A percentile compares a stretch with the other conserved stretches of the same genome.
phyloP scores from a whole-genome alignment of 2,888 invertebrate genomes.

The Trachelus tabidus region DNA sequence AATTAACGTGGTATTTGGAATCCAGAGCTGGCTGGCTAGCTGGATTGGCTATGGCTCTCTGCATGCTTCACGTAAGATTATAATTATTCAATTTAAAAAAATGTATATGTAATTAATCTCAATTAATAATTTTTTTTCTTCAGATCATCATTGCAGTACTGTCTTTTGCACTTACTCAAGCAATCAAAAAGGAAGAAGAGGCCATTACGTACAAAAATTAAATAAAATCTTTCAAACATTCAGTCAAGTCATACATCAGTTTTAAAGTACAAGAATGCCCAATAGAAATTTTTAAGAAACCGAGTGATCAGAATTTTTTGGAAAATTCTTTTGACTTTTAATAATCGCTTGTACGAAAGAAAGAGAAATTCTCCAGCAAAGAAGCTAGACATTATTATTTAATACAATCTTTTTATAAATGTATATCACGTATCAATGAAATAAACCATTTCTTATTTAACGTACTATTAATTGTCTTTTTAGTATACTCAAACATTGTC shows the following conservation, averaged over 20 bases:
- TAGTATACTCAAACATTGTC: neutral
- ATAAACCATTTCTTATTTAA: neutral
- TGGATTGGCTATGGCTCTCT: conserved; percentile 80
- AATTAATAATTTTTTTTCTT: conserved; percentile 30
- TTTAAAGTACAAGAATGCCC: neutral
- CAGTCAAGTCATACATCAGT: neutral
- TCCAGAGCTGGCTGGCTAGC: conserved; percentile 86
- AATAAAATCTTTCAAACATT: neutral
- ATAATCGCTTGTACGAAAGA: neutral
- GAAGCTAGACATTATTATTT: neutral
- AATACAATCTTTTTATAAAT: neutral
- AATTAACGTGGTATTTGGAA: conserved; percentile 89
- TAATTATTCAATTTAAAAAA: neutral
- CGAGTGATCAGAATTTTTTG: neutral
- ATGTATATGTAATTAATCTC: neutral
- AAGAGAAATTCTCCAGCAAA: neutral
- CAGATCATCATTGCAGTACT: conserved; percentile 79
- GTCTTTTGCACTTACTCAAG: conserved; percentile 77
- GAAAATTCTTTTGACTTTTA: neutral
- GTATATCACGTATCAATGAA: neutral
- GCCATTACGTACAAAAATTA: conserved; percentile 69
- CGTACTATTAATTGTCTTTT: neutral
- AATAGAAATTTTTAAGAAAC: neutral
- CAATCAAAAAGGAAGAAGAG: conserved; percentile 81
- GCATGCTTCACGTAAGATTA: conserved; percentile 79